Percentiles rank a stretch among this genome's conserved stretches.
Evolutionary conservation across 2,888 invertebrate genomes (phyloP).

Genomic region (Monochamus alternatus): DNA sequence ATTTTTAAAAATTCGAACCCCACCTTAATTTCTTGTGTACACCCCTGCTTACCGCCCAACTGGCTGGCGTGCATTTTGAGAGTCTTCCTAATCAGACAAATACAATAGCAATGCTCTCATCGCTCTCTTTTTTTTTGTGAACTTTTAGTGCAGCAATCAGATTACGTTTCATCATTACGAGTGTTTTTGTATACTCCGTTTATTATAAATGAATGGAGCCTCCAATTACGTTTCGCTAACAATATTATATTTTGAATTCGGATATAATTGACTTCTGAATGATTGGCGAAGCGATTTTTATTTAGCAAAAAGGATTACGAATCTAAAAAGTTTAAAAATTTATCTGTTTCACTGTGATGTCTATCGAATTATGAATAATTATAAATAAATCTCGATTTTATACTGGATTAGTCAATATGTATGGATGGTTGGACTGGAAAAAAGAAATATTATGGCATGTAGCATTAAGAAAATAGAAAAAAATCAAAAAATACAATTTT

Average conservation of each 20-base stretch:
- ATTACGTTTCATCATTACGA: slow-evolving; percentile 47
- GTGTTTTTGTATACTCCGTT: slow-evolving; percentile 41
- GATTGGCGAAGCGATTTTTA: neutral
- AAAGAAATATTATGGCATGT: too few species aligned
- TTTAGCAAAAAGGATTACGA: neutral
- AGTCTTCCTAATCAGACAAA: slow-evolving; percentile 60
- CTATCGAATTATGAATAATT: too few species aligned
- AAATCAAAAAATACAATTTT: too few species aligned
- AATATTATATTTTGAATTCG: neutral
- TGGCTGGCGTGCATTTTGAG: slow-evolving; percentile 51
- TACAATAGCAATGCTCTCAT: slow-evolving; percentile 55
- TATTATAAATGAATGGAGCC: slow-evolving; percentile 11
- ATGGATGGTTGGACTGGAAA: too few species aligned
- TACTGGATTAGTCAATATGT: too few species aligned
- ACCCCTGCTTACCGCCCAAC: slow-evolving; percentile 16
- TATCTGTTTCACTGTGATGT: too few species aligned
- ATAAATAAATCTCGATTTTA: too few species aligned
- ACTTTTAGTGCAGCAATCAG: slow-evolving; percentile 42
- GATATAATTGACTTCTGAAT: neutral
- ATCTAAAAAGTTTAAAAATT: too few species aligned
- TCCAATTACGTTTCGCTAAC: neutral
- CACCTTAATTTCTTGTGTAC: neutral
- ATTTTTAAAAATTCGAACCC: neutral
- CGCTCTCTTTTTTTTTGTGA: slow-evolving; percentile 46
- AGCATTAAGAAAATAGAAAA: too few species aligned